Base-by-base conservation (phyloP, 2,888 invertebrate genomes). In the Cistogaster globosa region DNA sequence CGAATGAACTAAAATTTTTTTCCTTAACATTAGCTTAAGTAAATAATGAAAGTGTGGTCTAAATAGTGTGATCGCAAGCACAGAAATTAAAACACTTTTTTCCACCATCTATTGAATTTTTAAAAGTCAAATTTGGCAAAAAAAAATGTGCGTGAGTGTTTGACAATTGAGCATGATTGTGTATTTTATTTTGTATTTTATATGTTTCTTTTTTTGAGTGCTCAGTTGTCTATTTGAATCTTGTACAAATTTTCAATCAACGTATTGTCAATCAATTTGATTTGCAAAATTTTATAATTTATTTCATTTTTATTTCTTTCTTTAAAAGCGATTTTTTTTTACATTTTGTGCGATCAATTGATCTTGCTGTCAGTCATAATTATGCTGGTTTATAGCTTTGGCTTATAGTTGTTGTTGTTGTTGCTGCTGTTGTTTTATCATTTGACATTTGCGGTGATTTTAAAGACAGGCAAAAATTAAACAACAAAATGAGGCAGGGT, bases 291-390 rank as follows among this genome's bases (percentile, higher is more conserved):
- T 80, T 72, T 65, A 71, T 51, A 76, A 63, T 63, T 57, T 65
- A 45, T 65, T 76, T 58, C 22, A 42, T 32, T 58, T 58, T 65
- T 18, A 20, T 71, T 42, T 38, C 18, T 60, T 58, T 60, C 36
- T 68, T 36, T 26, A 38, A 63, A 57, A 38, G 60, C 38, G 5
- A 18, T 57, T 45, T 71, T 45, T 60, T 62, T 51, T 63, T 16
- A 36, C 16, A 63, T 62, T 63, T 81, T 82, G 60, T 83, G 80
- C 77, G 86, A 86, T 86, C 86, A 83, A 86, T 83, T 83, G 86
- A 83, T 83, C 81, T 68, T 68, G 63, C 80, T 86, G 86, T 81
- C 86, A 86, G 78, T 86, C 86, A 83, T 81, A 83, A 86, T 86
- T 83, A 85, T 82, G 82, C 57, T 58, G 63, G 58, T 58, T 76